Percentiles rank a stretch among this genome's conserved stretches.
Conservation (phyloP, 2,888 invertebrate species). For the Mimas tiliae region DNA sequence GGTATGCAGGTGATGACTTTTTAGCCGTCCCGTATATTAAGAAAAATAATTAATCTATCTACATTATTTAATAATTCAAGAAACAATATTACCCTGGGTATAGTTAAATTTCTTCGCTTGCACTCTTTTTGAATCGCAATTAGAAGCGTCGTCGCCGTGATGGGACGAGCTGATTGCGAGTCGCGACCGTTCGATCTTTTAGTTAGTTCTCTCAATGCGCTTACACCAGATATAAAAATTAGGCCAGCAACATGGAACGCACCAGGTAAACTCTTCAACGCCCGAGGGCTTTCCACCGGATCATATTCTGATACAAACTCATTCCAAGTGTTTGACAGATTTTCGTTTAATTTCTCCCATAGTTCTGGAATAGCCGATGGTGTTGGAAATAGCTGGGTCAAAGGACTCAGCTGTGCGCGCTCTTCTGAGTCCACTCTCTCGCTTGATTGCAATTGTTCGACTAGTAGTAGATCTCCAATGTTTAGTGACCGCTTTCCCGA, state of each 20-base stretch:
- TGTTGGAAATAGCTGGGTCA: conserved; percentile 82
- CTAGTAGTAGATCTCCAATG: conserved; percentile 89
- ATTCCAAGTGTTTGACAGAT: conserved; percentile 90
- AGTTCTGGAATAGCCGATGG: conserved; percentile 87
- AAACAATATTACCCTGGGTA: conserved; percentile 62
- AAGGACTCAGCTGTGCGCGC: conserved; percentile 70
- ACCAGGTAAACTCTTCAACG: conserved; percentile 85
- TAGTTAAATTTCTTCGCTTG: conserved; percentile 68
- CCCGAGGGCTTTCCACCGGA: conserved; percentile 89
- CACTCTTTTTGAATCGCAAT: conserved; percentile 69
- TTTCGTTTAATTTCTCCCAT: conserved; percentile 87
- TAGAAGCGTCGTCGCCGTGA: conserved; percentile 75
- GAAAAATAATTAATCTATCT: neutral
- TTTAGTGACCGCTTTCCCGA: conserved; percentile 89
- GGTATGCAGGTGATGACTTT: no score
- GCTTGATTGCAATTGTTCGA: conserved; percentile 75
- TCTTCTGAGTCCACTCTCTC: conserved; percentile 63
- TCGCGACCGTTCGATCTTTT: conserved; percentile 74
- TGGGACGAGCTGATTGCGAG: conserved; percentile 60
- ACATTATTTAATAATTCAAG: neutral
- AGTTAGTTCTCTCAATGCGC: conserved; percentile 86
- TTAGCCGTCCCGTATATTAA: no score
- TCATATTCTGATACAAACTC: conserved; percentile 92
- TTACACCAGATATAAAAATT: conserved; percentile 86
- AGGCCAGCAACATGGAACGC: conserved; percentile 86